Conservation (phyloP, 2,888 invertebrate genomes). For the Yponomeuta sedellus region DNA sequence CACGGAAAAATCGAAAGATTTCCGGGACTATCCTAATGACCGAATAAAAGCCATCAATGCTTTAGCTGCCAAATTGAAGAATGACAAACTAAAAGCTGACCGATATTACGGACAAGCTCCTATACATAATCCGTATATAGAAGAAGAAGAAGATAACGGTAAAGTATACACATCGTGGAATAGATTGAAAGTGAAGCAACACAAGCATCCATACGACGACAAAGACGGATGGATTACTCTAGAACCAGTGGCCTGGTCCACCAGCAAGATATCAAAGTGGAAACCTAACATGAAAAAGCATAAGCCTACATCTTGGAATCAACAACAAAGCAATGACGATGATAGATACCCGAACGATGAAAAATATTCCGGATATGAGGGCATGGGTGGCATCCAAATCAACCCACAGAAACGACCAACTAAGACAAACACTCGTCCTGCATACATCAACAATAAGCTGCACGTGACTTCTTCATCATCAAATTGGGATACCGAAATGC, state of each 20-base stretch:
- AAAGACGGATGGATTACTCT: slow-evolving; percentile 86
- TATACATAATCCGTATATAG: slow-evolving; percentile 26
- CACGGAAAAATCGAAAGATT: slow-evolving; percentile 73
- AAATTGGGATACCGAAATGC: slow-evolving; percentile 54
- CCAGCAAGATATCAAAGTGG: slow-evolving; percentile 88
- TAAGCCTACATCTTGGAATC: slow-evolving; percentile 59
- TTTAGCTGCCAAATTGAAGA: slow-evolving; percentile 66
- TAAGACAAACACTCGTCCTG: slow-evolving; percentile 40
- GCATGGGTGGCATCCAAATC: slow-evolving; percentile 41
- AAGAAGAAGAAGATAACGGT: slow-evolving; percentile 41
- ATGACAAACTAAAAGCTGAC: slow-evolving; percentile 53
- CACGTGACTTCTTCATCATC: slow-evolving; percentile 38
- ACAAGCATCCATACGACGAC: slow-evolving; percentile 80
- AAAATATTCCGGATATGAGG: slow-evolving; percentile 38
- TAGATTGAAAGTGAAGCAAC: slow-evolving; percentile 70
- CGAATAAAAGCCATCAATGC: slow-evolving; percentile 62
- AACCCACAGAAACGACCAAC: slow-evolving; percentile 51
- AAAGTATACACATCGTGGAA: slow-evolving; percentile 70
- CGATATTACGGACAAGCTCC: slow-evolving; percentile 28
- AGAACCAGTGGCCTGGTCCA: slow-evolving; percentile 87
- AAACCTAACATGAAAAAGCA: slow-evolving; percentile 78
- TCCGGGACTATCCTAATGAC: slow-evolving; percentile 55
- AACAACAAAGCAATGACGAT: slow-evolving; percentile 28
- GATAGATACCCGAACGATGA: slow-evolving; percentile 42
- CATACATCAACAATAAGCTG: slow-evolving; percentile 58